Evolutionary conservation across 2,113 vertebrate species (phyloP).

Genomic region (Pica pica): DNA sequence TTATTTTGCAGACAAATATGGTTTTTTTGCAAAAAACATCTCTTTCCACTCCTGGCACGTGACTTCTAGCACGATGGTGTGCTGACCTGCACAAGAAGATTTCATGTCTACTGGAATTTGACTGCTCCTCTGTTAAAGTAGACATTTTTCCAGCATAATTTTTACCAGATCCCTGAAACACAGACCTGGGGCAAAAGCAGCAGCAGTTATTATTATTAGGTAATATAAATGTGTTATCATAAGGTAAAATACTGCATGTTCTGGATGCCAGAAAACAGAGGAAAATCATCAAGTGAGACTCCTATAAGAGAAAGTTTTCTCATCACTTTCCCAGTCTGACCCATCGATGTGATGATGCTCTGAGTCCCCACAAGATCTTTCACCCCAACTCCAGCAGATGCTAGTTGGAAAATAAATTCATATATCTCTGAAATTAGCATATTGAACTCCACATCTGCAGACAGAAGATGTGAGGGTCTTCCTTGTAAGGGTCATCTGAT

Average conservation of each 20-base stretch:
- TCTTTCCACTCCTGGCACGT: neutral
- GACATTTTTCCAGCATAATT: neutral
- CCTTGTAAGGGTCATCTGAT: neutral
- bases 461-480: neutral
- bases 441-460: neutral
- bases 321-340: neutral
- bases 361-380: neutral
- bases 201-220: neutral
- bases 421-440: neutral
- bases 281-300: neutral
- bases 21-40: no score
- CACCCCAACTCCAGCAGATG: neutral
- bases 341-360: fast-evolving
- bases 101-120: neutral
- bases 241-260: neutral
- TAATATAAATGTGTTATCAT: neutral
- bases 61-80: fast-evolving
- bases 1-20: neutral
- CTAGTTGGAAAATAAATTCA: neutral
- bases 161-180: neutral
- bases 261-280: neutral
- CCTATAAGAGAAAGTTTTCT: neutral
- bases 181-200: neutral
- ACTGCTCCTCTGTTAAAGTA: neutral
- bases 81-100: neutral